Base-by-base conservation (phyloP, 2,888 invertebrate species). In the Ennomos fuscantarius region DNA sequence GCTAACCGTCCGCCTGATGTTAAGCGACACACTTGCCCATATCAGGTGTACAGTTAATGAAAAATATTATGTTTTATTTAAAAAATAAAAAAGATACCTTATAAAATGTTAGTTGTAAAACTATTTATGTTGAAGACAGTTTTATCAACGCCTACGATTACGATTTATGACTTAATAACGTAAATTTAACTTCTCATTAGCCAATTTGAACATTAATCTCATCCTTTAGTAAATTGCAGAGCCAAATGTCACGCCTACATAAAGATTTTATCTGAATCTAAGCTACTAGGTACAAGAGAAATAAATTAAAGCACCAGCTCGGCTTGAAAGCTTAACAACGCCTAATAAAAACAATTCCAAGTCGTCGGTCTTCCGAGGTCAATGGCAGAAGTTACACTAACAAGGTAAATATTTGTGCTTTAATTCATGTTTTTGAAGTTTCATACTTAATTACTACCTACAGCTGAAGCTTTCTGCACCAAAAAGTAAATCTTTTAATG, bases 221-320 rank as follows among this genome's bases (percentile, higher is more conserved):
- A 55, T 55, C 55, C 46, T 55, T 24, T 48, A 11, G 48, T 51
- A 55, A 54, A 58, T 62, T 58, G 48, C 51, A 51, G 13, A 48
- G 31, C 66, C 62, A 62, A 60, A 52, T 42, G 45, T 39, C n/a
- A 45, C 63, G 62, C 66, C 66, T 55, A 63, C 66, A 44, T 15
- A 49, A 51, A 55, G 54, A 39, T 66, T 62, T 48, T 58, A 60
- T 66, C 61, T 37, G 12, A 51, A 49, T 47, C 57, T 57, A 50
- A 52, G 48, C 37, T 47, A 34, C 13, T 13, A 24, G 33, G 12
- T 31, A 42, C 35, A 46, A 56, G 42, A 46, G 15, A 46, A 51
- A 46, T 51, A 42, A 50, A 42, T 40, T 48, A 9, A 40, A 48
- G 33, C 48, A 9, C 9, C 6, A 33, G 35, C 8, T 45, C 13